A percentile compares a stretch with the other conserved stretches of the same genome.
These are phyloP conservation scores for Dipodomys stephensi DNA, from an alignment of 2,113 vertebrate species.

Conservation along the genomic window DNA sequence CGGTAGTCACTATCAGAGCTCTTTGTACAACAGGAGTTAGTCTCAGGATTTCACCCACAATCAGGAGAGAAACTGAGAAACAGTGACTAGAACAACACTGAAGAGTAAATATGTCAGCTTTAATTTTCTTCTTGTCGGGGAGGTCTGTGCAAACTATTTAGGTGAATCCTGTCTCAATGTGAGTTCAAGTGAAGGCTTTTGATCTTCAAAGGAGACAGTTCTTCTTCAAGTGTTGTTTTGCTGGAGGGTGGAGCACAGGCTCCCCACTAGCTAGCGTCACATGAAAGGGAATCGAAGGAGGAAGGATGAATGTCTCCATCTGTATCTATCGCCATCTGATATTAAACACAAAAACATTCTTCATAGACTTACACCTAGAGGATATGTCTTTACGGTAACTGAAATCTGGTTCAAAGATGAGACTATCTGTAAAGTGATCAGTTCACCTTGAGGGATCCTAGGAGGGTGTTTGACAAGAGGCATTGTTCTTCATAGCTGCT, in stretches of 20 bases:
- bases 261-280: neutral
- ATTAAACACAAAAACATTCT: neutral
- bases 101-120: neutral
- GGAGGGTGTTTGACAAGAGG: neutral
- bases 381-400: neutral
- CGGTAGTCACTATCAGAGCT: neutral
- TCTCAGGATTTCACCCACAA: neutral
- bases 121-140: neutral
- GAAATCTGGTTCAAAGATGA: neutral
- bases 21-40: neutral
- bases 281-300: neutral
- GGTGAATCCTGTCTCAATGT: neutral
- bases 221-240: neutral
- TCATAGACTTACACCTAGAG: neutral
- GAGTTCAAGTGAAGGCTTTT: neutral
- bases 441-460: neutral
- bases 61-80: neutral
- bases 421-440: neutral
- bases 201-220: neutral
- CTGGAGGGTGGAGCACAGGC: neutral
- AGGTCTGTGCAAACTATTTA: constrained; percentile 21
- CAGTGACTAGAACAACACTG: neutral
- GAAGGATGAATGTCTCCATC: neutral
- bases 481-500: neutral
- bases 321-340: neutral